These are phyloP conservation scores for Formica exsecta DNA, from an alignment of 1,140 invertebrate species.

Conservation along the genomic window DNA sequence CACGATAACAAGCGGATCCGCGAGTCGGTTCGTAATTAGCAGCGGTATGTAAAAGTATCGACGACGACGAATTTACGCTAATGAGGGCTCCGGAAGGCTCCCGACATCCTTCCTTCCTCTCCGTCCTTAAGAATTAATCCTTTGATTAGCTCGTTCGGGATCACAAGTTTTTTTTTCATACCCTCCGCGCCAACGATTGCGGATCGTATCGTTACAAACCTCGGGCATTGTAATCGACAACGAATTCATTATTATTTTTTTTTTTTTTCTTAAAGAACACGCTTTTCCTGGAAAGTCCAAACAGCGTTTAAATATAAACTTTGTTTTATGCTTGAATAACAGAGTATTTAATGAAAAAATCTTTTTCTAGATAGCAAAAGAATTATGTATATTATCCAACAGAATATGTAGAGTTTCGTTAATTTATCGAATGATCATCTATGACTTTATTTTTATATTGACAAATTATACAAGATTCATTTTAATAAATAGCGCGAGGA, in stretches of 20 bases:
- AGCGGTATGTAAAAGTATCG: conserved; percentile 11
- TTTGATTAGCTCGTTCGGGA: conserved; percentile 11
- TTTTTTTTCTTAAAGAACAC: neutral
- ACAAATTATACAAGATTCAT: neutral
- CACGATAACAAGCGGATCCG: conserved; percentile 17
- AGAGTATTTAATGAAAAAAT: neutral
- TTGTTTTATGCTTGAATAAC: neutral
- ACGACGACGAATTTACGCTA: conserved; percentile 24
- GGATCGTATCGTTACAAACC: neutral
- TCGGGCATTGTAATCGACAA: too few relatives aligned
- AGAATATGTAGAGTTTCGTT: neutral
- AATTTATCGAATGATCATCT: neutral
- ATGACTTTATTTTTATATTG: neutral
- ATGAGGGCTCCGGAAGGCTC: conserved; percentile 9
- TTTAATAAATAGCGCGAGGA: too few relatives aligned
- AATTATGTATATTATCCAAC: neutral
- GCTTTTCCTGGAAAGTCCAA: neutral
- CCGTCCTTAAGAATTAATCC: conserved; percentile 18
- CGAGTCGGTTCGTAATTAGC: conserved; percentile 34
- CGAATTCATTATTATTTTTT: neutral
- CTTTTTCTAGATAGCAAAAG: neutral
- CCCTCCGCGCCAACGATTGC: neutral
- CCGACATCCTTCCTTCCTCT: too few relatives aligned
- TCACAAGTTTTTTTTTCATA: conserved; percentile 5
- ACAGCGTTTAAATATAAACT: neutral